Evolutionary conservation across 2,888 invertebrate species (phyloP), one percentile per base, ranked within the genome.

Genomic region (Melangyna quadrimaculata): DNA sequence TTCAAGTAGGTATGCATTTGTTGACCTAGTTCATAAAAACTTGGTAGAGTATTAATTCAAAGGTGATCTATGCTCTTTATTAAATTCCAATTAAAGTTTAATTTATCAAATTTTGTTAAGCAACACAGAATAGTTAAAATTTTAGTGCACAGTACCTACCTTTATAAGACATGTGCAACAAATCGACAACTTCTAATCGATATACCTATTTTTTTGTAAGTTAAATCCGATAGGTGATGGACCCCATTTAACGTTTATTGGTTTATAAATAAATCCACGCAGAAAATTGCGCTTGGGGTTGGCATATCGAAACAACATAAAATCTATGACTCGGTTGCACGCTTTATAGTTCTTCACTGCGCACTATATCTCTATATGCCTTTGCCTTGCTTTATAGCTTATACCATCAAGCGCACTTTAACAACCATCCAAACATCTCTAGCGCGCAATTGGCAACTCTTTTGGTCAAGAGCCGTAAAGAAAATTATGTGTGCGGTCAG

Each of bases 401-500:
- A 24, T 51, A 51, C 27, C 7, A 51, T n/a, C 7, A 12, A 51
- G 14, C 48, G n/a, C 1, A 24, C 14, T 51, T 29, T 61, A 63
- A 17, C 29, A 45, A 24, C 45, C 22, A 40, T 12, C 17, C 40
- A 22, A 37, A 55, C 53, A 63, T 59, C 48, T 57, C 71, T 35
- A 2, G 45, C n/a, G n/a, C n/a, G n/a, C 55, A 14, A 70, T 75
- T 84, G 63, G 79, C 51, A 79, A 71, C 40, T 74, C 65, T 79
- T 80, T 77, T 55, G 84, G 84, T 72, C 75, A 65, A 65, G 59
- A 72, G 53, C 55, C 72, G 55, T 80, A 71, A 71, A 80, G 80
- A 77, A 73, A 86, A 77, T 86, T 86, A 77, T 86, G 86, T 86
- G 80, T 86, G 86, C 80, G 72, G 86, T 80, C 80, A 81, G 65